Base-by-base conservation (phyloP, 2,888 invertebrate species). In the Chymomyza fuscimana region DNA sequence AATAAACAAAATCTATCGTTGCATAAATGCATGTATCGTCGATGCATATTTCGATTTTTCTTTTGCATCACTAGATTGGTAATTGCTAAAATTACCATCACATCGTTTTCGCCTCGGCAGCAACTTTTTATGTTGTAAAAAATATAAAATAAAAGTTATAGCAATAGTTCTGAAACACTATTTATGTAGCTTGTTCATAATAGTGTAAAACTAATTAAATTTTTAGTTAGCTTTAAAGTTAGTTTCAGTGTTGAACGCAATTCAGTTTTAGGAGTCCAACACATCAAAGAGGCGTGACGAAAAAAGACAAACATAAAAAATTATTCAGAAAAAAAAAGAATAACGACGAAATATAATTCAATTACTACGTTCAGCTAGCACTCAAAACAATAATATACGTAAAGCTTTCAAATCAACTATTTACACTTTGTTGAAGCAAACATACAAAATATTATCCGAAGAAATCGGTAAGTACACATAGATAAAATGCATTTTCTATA, bases 51-150 rank as follows among this genome's bases (percentile, higher is more conserved):
- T 12, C 40, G 40, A 46, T 46, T 46, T 46, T 46, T 46, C 40
- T 46, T 46, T 46, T 46, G 10, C 40, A 46, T 12, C 40, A 46
- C 40, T 78, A 85, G 77, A 77, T 86, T 82, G 87, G 87, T 86
- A 82, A 79, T 87, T 89, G 87, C 81, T 83, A 82, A 85, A 85
- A 88, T 89, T 87, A 80, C 87, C 83, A 86, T 81, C 84, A 84
- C 79, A 79, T 82, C 83, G 80, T 84, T 80, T 83, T 81, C 77
- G 79, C 79, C 79, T 81, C 83, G 82, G 82, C 82, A 84, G 79
- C 78, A 82, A 86, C 84, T 89, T 90, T 85, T 86, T 87, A 87
- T 88, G 81, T 81, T 86, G 86, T 87, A 87, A 74, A 81, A 86
- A 78, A 77, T 76, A 87, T 74, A 71, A 78, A 76, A 73, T 70